Conservation (phyloP, 2,113 vertebrate species). For the Fulica atra region DNA sequence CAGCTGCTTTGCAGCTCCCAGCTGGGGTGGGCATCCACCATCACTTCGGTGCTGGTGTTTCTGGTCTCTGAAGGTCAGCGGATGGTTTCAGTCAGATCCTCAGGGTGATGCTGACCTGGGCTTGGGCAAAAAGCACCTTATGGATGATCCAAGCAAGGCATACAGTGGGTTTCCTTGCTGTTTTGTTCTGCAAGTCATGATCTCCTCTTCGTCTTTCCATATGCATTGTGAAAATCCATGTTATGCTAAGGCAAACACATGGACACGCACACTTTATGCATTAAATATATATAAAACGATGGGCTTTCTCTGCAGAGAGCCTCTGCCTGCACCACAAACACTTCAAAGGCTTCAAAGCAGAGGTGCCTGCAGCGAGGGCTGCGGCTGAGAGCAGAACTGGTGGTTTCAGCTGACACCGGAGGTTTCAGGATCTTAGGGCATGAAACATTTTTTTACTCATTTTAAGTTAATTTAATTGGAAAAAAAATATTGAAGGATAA, state of each 20-base stretch:
- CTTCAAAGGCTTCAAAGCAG: constrained; percentile 68
- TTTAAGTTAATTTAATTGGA: constrained; percentile 55
- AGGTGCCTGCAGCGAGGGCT: constrained; percentile 32
- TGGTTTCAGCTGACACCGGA: constrained; percentile 21
- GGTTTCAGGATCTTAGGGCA: constrained; percentile 48
- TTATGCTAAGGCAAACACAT: background rate
- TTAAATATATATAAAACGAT: constrained; percentile 3
- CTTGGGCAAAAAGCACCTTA: background rate
- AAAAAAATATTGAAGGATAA: background rate
- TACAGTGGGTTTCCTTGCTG: accelerated
- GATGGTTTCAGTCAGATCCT: accelerated
- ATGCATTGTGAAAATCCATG: background rate
- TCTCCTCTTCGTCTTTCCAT: background rate
- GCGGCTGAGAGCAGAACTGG: constrained; percentile 12
- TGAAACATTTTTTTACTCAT: constrained; percentile 27
- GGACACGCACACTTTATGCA: background rate
- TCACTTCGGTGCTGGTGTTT: background rate
- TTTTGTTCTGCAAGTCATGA: background rate
- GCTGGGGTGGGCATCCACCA: background rate
- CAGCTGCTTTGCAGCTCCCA: background rate
- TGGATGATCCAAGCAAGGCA: background rate
- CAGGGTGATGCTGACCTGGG: background rate
- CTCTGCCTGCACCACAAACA: constrained; percentile 9
- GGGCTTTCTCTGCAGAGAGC: background rate
- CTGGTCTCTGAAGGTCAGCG: background rate